Base-by-base conservation (phyloP, 1,140 invertebrate genomes). In the Nebria ingens region DNA sequence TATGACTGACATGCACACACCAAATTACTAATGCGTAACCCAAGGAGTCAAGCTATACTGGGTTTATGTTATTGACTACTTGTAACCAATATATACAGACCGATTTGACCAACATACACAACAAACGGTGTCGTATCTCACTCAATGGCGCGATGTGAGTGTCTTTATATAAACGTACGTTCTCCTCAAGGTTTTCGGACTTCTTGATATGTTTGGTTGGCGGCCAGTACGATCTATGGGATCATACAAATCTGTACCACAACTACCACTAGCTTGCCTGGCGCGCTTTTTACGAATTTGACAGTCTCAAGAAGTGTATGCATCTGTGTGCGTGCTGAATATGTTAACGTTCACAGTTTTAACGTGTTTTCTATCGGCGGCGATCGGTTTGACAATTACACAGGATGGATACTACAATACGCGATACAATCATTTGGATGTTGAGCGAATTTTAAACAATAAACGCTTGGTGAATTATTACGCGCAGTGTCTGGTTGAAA, bases 401-500 rank as follows among this genome's bases (percentile, higher is more conserved):
- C 9, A 17, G 40, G 40, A 45, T 45, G 40, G 40, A 17, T 45
- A 45, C 15, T 45, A 45, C 17, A 17, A 45, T 17, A 45, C 40
- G 9, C 80, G 78, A 61, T 84, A 76, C 57, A 84, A 87, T 64
- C 75, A 74, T 59, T 69, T 86, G 17, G 76, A 86, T 60, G 67
- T 87, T 2, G 76, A 83, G 23, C 75, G 73, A 53, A 78, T 86
- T 50, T 66, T 87, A 15, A 60, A 65, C 19, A 87, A 85, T 63
- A 69, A 77, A 15, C 73, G 84, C 21, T 69, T 86, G 1, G 68
- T 87, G 42, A 69, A 66, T 1, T 79, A 77, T 62, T 86, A 86
- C 57, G 75, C 84, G 4, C 80, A 79, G 54, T 87, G 85, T 56
- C 65, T 87, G 60, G 63, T 86, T 60, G 80, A 82, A 1, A 77